These are phyloP conservation scores for Orcinus orca DNA, from an alignment of 2,113 vertebrate species.

Conservation along the genomic window DNA sequence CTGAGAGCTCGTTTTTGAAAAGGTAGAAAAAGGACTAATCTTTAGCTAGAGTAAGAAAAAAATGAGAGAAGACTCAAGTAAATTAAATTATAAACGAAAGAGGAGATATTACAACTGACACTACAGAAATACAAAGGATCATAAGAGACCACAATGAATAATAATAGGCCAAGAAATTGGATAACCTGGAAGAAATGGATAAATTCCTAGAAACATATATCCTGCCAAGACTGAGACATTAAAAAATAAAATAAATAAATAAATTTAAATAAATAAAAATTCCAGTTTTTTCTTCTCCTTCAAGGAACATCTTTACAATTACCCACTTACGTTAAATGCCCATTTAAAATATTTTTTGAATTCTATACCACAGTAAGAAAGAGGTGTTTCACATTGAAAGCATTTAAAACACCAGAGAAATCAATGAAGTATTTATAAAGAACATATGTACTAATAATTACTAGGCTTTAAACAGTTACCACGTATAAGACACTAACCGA, in stretches of 20 bases:
- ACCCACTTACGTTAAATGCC: not conserved
- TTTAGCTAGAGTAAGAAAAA: not conserved
- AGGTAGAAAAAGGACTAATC: not conserved
- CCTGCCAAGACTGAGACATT: not conserved
- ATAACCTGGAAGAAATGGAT: not conserved
- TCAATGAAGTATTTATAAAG: not conserved
- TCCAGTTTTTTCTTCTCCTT: not conserved
- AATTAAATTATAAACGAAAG: not conserved
- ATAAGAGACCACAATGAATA: not conserved
- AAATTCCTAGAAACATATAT: not conserved
- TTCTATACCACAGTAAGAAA: not conserved
- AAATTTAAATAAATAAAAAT: not conserved
- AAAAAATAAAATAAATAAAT: not conserved
- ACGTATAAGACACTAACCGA: not conserved
- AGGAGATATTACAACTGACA: not conserved
- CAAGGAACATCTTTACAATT: not conserved
- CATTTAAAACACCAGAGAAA: not conserved
- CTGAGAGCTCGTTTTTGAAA: not conserved
- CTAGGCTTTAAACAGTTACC: not conserved
- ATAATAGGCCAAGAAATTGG: not conserved
- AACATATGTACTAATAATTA: not conserved
- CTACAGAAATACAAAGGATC: not conserved
- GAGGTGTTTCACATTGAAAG: not conserved
- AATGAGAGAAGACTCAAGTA: not conserved
- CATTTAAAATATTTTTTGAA: not conserved